Percentiles rank a stretch among this genome's conserved stretches.
Conservation (phyloP, 2,797 vertebrate species). For the Pelobates cultripes region DNA sequence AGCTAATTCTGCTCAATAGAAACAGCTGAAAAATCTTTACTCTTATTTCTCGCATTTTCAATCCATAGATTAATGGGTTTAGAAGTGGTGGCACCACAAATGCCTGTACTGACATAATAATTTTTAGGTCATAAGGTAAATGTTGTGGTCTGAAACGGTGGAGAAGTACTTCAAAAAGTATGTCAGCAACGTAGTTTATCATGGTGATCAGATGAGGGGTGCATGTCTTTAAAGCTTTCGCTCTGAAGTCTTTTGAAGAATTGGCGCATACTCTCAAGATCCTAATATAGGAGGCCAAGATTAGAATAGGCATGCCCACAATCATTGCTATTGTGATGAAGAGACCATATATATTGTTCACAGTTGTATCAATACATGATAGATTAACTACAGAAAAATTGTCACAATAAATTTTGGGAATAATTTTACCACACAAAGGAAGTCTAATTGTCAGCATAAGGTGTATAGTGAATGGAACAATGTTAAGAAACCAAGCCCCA, state of each 20-base stretch:
- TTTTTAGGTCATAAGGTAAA: neutral
- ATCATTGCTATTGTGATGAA: neutral
- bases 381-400: slow-evolving; percentile 5
- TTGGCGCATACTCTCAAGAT: neutral
- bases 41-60: neutral
- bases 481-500: neutral
- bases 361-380: neutral
- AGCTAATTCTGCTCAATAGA: too few relatives aligned
- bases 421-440: neutral
- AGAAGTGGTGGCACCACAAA: neutral
- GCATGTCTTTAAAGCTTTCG: slow-evolving; percentile 13
- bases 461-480: neutral
- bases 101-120: neutral
- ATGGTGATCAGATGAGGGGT: slow-evolving; percentile 9
- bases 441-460: neutral
- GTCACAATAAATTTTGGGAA: slow-evolving; percentile 8
- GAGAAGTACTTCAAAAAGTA: neutral
- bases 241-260: neutral
- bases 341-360: slow-evolving; percentile 9
- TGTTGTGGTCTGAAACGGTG: neutral
- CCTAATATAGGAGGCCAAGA: neutral
- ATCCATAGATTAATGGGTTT: neutral
- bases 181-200: neutral
- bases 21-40: neutral
- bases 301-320: neutral